These are phyloP conservation scores for Battus philenor DNA, from an alignment of 1,140 invertebrate genomes.

Conservation along the genomic window DNA sequence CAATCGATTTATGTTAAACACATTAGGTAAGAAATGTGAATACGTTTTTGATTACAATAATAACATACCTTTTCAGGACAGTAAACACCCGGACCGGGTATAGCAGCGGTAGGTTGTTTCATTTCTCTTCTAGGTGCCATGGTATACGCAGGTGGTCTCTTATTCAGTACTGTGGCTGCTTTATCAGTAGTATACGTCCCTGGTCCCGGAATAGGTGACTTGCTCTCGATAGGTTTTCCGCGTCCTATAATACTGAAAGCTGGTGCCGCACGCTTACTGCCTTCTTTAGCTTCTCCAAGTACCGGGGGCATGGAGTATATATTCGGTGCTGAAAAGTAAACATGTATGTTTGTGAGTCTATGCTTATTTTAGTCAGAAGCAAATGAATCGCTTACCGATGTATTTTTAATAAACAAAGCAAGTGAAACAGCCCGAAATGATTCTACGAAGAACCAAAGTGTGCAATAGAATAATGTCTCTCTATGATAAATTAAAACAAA, in stretches of 20 bases:
- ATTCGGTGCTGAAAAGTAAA: slow-evolving; percentile 88
- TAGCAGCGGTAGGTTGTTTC: slow-evolving; percentile 43
- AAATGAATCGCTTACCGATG: too few species aligned
- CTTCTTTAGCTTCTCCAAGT: slow-evolving; percentile 82
- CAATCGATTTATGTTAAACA: too few species aligned
- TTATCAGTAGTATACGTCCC: slow-evolving; percentile 67
- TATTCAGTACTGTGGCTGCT: slow-evolving; percentile 43
- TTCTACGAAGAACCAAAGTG: too few species aligned
- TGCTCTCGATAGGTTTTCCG: slow-evolving; percentile 47
- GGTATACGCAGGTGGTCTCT: slow-evolving; percentile 64
- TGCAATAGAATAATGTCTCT: too few species aligned
- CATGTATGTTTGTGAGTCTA: too few species aligned
- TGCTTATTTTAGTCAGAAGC: too few species aligned
- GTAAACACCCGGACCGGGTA: slow-evolving; percentile 78
- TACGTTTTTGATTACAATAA: not conserved
- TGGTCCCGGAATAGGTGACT: slow-evolving; percentile 61
- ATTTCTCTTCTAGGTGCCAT: slow-evolving; percentile 65
- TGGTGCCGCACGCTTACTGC: slow-evolving; percentile 77
- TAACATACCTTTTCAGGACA: slow-evolving; percentile 76
- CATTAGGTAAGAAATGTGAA: too few species aligned
- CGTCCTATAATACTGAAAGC: slow-evolving; percentile 71
- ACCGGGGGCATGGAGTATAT: slow-evolving; percentile 90
- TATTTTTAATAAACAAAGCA: too few species aligned
- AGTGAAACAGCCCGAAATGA: too few species aligned
- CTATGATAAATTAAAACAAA: too few species aligned